phyloP scores from a whole-genome alignment of 2,888 invertebrate species.

The Deroplatys truncata region DNA sequence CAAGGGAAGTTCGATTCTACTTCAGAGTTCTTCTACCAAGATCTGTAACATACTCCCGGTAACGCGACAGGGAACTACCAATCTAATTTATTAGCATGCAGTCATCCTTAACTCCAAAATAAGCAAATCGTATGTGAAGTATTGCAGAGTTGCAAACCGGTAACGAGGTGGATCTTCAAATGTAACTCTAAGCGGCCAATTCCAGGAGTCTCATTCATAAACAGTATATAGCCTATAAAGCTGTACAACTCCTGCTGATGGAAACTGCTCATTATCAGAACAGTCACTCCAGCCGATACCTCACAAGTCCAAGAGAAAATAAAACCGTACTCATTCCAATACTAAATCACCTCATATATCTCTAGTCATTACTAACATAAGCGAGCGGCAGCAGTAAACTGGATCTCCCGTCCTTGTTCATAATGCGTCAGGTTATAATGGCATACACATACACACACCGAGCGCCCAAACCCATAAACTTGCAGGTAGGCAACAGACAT shows the following conservation, averaged over 20 bases:
- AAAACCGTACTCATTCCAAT: constrained; percentile 3
- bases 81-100: neutral
- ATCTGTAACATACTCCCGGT: neutral
- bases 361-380: neutral
- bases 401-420: neutral
- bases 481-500: constrained; percentile 1
- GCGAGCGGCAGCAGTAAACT: constrained; percentile 3
- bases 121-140: neutral
- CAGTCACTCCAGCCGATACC: neutral
- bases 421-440: neutral
- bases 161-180: neutral
- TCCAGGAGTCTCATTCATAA: constrained; percentile 7
- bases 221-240: constrained; percentile 1
- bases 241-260: neutral
- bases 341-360: constrained; percentile 10
- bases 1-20: too few species aligned
- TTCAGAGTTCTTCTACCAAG: too few species aligned
- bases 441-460: neutral
- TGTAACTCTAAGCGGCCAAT: neutral
- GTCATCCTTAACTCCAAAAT: neutral
- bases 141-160: neutral
- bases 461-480: constrained; percentile 6
- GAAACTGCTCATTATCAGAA: constrained; percentile 4
- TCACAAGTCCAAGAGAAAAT: neutral
- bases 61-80: neutral